A percentile compares a stretch with the other conserved stretches of the same genome.
Conservation (phyloP, 2,888 invertebrate genomes). For the Scaptodrosophila latifasciaeformis region DNA sequence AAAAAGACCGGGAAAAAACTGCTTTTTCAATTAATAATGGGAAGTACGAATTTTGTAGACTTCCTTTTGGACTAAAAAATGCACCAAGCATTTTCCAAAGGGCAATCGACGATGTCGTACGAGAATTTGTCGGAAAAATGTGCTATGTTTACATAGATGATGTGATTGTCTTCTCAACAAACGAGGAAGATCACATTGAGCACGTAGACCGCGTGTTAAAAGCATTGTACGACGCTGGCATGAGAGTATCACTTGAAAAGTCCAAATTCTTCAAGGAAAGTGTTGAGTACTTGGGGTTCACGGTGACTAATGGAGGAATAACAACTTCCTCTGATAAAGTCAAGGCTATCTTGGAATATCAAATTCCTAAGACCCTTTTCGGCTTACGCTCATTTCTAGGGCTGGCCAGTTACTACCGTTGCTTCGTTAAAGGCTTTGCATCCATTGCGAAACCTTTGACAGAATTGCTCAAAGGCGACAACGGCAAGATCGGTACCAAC, state of each 20-base stretch:
- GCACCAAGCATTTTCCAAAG: not conserved
- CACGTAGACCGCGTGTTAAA: not conserved
- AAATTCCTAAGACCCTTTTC: not conserved
- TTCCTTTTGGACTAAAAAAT: too few species aligned
- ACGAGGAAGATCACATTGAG: not conserved
- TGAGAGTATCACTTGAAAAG: not conserved
- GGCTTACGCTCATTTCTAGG: not conserved
- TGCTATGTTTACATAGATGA: not conserved
- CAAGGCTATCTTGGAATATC: not conserved
- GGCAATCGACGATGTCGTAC: not conserved
- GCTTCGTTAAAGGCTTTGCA: too few species aligned
- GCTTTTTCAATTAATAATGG: too few species aligned
- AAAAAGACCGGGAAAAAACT: not conserved
- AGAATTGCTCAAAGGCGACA: slow-evolving; percentile 5
- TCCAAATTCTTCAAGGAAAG: not conserved
- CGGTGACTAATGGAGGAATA: not conserved
- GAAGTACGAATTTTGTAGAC: too few species aligned
- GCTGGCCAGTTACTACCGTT: slow-evolving; percentile 3
- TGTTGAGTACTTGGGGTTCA: not conserved
- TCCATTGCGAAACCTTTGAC: slow-evolving; percentile 5
- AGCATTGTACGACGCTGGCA: not conserved
- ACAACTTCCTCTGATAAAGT: not conserved
- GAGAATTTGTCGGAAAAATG: not conserved
- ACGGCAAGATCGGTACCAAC: not conserved
- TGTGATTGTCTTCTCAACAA: not conserved